Evolutionary conservation across 2,888 invertebrate species (phyloP), one percentile per base, ranked within the genome.

Genomic region (Drosophila melanocephala): DNA sequence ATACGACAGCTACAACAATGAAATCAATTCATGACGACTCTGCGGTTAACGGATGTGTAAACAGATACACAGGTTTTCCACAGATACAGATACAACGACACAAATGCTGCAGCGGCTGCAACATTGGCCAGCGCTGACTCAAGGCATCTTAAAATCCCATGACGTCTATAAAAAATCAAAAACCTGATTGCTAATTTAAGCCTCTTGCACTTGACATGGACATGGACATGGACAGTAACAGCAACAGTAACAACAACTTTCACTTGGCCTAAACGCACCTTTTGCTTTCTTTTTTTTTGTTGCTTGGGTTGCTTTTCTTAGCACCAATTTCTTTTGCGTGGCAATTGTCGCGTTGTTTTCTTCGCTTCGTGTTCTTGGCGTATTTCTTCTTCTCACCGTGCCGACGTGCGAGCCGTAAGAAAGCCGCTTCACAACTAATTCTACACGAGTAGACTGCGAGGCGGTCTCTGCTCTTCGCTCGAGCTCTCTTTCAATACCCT

Each of bases 341-440:
- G 83, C 83, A 83, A 69, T 52, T 73, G 67, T 65, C 69, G 53
- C 72, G 62, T 42, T 64, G 66, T 75, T 51, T 42, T 52, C 77
- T 75, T 62, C 53, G 70, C 61, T 52, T 61, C 30, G 58, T 33
- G 22, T 77, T 77, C 71, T 51, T 66, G n/a, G 6, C 47, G 42
- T 53, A 47, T 56, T 74, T 52, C 59, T 51, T 22, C 55, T 57
- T 44, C 47, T 42, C 58, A 62, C 53, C 44, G 53, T 52, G 71
- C 62, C 72, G 55, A 67, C 76, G 56, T 79, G 75, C 78, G 78
- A 63, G 59, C 73, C 68, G 75, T 72, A 80, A 84, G 85, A 91
- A 90, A 91, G 87, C 85, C 84, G 85, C 81, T 88, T 77, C 77
- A 80, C 84, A 88, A 90, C 91, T 91, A 78, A 91, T 82, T 89